Evolutionary conservation across 2,113 vertebrate species (phyloP).

Genomic region (Megaceryle torquata): DNA sequence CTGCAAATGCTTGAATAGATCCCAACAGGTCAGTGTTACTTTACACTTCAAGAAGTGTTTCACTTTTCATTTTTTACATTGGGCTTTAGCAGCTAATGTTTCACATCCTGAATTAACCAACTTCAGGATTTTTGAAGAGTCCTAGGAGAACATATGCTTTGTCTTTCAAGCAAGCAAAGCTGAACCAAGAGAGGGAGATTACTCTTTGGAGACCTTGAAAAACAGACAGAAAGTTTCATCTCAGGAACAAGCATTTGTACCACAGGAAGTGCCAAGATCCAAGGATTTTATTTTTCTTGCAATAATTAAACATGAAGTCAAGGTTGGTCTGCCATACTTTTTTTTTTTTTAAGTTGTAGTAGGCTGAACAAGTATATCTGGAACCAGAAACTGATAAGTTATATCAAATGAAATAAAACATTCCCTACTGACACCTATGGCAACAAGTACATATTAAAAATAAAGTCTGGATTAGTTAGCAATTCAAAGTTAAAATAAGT

Average conservation of each 20-base stretch:
- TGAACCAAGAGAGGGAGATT: background rate
- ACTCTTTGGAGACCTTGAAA: background rate
- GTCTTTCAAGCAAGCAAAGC: background rate
- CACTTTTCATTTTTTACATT: background rate
- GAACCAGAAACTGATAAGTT: background rate
- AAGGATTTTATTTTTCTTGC: background rate
- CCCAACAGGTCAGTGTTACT: background rate
- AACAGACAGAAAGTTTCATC: background rate
- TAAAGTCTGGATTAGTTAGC: background rate
- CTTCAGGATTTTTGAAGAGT: background rate
- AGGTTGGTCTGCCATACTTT: background rate
- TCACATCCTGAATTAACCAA: background rate
- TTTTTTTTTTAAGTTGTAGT: background rate
- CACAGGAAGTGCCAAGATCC: background rate
- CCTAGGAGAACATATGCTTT: background rate
- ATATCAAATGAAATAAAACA: background rate
- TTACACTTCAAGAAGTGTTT: background rate
- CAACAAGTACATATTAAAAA: background rate
- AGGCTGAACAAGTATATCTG: background rate
- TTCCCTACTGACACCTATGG: background rate
- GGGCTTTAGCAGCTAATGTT: background rate
- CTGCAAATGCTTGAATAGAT: background rate
- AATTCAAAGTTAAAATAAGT: background rate
- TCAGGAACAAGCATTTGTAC: background rate
- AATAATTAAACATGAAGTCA: constrained; percentile 3